Base-by-base conservation (phyloP, 2,888 invertebrate species). In the Copidosoma aretas region DNA sequence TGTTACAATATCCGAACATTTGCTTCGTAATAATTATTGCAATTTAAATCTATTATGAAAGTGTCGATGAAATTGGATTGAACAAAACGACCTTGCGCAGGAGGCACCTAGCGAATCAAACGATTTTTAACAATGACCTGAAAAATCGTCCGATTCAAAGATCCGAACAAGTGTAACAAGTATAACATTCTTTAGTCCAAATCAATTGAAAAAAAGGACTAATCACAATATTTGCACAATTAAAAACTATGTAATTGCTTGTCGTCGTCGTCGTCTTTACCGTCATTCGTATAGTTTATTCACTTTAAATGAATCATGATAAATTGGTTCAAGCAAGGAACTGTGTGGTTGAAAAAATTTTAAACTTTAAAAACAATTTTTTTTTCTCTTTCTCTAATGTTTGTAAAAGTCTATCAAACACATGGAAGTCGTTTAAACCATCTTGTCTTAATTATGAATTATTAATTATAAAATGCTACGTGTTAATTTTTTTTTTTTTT, bases 251-350 rank as follows among this genome's bases (percentile, higher is more conserved):
- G 68, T 72, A 68, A 73, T 72, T 66, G 67, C 60, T 71, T 73
- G 74, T 68, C 69, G 64, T 72, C 68, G 62, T 68, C 66, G 17
- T 56, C 63, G 63, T 71, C 71, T 24, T 71, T 69, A 68, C 62
- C 59, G 61, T 59, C 57, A 59, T 65, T 65, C 64, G 43, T 51
- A 70, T 67, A 52, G 21, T 64, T 43, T 22, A 59, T 69, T 66
- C 43, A 60, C 69, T 65, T 68, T 67, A 72, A 70, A 39, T 60
- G 64, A 70, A 70, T 70, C 12, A 15, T 22, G 64, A 64, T 73
- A 73, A 77, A 80, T 80, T 79, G 78, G 77, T 80, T 80, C 75
- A 76, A 79, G 76, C 77, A 76, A 81, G 81, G 79, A 81, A 81
- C 82, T 80, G 76, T 60, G 32, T 52, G 61, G 53, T 64, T n/a